Evolutionary conservation across 2,113 vertebrate species (phyloP).

Genomic region (Gopherus evgoodei): DNA sequence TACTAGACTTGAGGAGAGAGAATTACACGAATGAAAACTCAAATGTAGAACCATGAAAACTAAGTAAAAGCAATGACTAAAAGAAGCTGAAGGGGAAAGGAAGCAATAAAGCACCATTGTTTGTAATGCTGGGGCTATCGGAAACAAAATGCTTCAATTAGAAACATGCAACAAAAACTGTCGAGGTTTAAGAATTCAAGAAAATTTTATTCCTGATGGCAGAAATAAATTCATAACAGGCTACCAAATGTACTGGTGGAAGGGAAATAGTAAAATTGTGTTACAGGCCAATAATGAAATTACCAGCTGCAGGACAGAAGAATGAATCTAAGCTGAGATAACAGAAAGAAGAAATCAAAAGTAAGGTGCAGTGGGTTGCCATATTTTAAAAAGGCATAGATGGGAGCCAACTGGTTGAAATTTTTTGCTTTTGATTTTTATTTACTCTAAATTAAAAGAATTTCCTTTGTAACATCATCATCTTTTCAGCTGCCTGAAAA

Average conservation of each 20-base stretch:
- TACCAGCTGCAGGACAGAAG: not conserved
- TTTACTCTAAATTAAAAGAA: not conserved
- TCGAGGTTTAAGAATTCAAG: not conserved
- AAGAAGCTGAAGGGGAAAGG: not conserved
- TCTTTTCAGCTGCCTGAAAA: not conserved
- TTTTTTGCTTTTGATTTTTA: not conserved
- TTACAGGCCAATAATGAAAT: not conserved
- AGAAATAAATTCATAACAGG: not conserved
- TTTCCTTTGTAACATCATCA: slow-evolving; percentile 1
- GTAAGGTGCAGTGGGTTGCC: not conserved
- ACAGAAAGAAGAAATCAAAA: slow-evolving; percentile 10
- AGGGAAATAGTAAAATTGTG: not conserved
- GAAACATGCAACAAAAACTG: not conserved
- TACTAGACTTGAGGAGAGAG: not conserved
- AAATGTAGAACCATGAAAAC: not conserved
- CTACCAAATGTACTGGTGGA: slow-evolving; percentile 1
- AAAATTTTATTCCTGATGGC: not conserved
- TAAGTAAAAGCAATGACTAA: not conserved
- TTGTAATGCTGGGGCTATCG: not conserved
- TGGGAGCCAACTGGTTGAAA: not conserved
- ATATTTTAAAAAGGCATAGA: slow-evolving; percentile 3
- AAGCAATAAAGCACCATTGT: not conserved
- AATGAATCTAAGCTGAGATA: fast-evolving
- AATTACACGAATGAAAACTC: not conserved
- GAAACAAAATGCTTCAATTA: not conserved